A percentile compares a stretch with the other conserved stretches of the same genome.
Evolutionary conservation across 2,797 vertebrate species (phyloP).

Genomic region (Ceyx erithaca): DNA sequence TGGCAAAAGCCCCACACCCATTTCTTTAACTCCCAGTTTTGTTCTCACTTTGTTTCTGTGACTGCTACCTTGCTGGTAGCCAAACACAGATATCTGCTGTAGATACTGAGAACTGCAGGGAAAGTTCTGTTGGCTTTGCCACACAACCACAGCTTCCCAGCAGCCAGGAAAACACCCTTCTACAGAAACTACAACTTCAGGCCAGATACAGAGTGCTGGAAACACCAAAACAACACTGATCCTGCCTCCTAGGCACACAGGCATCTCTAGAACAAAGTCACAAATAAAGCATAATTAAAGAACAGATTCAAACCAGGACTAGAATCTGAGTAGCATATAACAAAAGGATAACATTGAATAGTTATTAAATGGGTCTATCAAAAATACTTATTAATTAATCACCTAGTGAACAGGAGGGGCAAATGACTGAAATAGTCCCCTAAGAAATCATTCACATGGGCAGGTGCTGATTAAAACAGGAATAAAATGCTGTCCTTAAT

Average conservation of each 20-base stretch:
- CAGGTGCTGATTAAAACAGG: not conserved
- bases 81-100: not conserved
- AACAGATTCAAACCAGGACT: not conserved
- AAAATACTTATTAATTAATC: not conserved
- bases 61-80: not conserved
- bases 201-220: not conserved
- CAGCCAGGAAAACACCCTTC: not conserved
- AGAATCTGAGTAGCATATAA: not conserved
- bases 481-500: not conserved
- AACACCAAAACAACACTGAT: slow-evolving; percentile 15
- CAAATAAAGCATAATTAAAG: slow-evolving; percentile 15
- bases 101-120: not conserved
- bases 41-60: not conserved
- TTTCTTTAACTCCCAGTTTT: not conserved
- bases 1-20: not conserved
- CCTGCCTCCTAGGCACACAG: not conserved
- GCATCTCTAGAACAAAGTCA: slow-evolving; percentile 3
- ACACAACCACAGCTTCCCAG: not conserved
- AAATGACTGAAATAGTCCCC: not conserved
- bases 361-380: not conserved
- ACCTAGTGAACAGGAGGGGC: not conserved
- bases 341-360: not conserved
- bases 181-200: not conserved
- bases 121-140: not conserved
- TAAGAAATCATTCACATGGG: not conserved